Evolutionary conservation across 2,797 vertebrate species (phyloP), one percentile per base, ranked within the genome.

Genomic region (Choloepus didactylus): DNA sequence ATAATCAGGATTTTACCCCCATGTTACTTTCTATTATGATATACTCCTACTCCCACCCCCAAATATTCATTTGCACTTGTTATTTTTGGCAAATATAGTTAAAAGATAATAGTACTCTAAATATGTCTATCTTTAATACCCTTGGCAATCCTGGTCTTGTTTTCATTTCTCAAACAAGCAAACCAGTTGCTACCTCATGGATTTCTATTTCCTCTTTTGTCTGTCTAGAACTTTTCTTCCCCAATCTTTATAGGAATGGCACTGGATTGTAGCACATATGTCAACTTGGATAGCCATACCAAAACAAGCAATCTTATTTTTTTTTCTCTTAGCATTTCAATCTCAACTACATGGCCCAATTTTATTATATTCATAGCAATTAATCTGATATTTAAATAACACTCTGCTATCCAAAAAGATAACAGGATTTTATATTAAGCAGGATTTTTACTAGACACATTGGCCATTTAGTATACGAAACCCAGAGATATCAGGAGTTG

Each of bases 111-210:
- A 62, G 2, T 85, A 87, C 0, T 82, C 12, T 89, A 31, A 35
- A 87, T 76, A 59, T 1, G 12, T 6, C n/a, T 64, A 59, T 8
- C 4, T 3, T 95, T 10, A 29, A 18, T 64, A 23, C 4, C 46
- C 15, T 67, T 72, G 2, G 14, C 31, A 86, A 86, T 19, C 5
- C n/a, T 88, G n/a, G 54, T 29, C 54, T 60, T 82, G n/a, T 81
- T 80, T 84, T 87, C 12, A 67, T 83, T 88, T n/a, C 35, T 95
- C 35, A 70, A 82, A 87, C 6, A 80, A 82, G 69, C 9, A 70
- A 85, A 82, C 21, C 44, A 0, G 6, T 89, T 62, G 59, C 67
- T 38, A 56, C 9, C 2, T 79, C 54, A 66, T 49, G 2, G 5
- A 89, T 89, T 84, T 75, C 8, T 76, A 18, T 77, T 46, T 72